Evolutionary conservation across 2,888 invertebrate species (phyloP).

Genomic region (Kryphioiulus occultus): DNA sequence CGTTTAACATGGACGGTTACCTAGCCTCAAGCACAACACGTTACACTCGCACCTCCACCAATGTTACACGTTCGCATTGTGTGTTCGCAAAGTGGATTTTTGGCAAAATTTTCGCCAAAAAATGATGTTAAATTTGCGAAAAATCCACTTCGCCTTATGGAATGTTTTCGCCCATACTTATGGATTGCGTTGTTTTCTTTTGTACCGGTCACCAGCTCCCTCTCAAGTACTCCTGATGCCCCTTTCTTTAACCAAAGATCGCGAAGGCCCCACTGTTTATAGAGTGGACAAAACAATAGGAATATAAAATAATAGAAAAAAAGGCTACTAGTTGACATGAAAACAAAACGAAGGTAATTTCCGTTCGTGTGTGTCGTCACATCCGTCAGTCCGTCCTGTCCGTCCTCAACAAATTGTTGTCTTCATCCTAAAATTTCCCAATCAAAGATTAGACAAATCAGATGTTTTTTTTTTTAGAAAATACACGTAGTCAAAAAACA

Average conservation of each 20-base stretch:
- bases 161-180: not conserved
- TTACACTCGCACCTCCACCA: not conserved
- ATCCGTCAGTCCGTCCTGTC: slow-evolving; percentile 33
- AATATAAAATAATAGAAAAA: slow-evolving; percentile 33
- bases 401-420: no score
- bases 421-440: no score
- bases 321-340: not conserved
- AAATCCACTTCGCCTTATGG: not conserved
- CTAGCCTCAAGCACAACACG: not conserved
- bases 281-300: slow-evolving; percentile 47
- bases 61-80: not conserved
- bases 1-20: not conserved
- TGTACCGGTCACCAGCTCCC: not conserved
- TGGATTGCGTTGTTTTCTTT: not conserved
- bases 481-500: no score
- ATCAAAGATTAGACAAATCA: no score
- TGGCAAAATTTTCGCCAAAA: not conserved
- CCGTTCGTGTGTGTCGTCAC: slow-evolving; percentile 21
- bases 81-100: not conserved
- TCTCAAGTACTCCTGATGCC: slow-evolving; percentile 48
- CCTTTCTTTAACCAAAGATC: slow-evolving; percentile 49
- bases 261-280: slow-evolving; percentile 47
- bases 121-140: not conserved
- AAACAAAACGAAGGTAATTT: slow-evolving; percentile 29
- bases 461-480: no score